Conservation (phyloP, 2,888 invertebrate genomes). For the Dryobota labecula region DNA sequence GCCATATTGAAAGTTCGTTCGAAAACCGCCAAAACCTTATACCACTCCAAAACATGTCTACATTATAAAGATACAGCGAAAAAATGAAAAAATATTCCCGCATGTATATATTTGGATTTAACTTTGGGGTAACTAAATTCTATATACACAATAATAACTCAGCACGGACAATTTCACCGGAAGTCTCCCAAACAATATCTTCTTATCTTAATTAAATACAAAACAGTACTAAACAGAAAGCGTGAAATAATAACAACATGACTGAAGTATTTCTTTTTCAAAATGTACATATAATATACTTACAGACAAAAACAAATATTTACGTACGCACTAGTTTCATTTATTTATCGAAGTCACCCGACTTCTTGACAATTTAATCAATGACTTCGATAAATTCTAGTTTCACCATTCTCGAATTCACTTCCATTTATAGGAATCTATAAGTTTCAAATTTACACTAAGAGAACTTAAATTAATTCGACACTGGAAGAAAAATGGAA, state of each 20-base stretch:
- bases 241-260: slow-evolving; percentile 78
- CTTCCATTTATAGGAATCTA: slow-evolving; percentile 72
- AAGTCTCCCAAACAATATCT: slow-evolving; percentile 59
- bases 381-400: slow-evolving; percentile 60
- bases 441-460: slow-evolving; percentile 73
- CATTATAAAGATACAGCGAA: slow-evolving; percentile 75
- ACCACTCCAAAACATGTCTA: slow-evolving; percentile 75
- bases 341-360: slow-evolving; percentile 59
- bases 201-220: slow-evolving; percentile 69
- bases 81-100: slow-evolving; percentile 76
- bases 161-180: slow-evolving; percentile 63
- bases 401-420: slow-evolving; percentile 74
- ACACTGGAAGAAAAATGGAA: slow-evolving; percentile 78
- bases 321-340: slow-evolving; percentile 63
- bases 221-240: slow-evolving; percentile 82
- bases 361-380: slow-evolving; percentile 38
- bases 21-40: slow-evolving; percentile 74
- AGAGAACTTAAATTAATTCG: slow-evolving; percentile 79
- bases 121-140: slow-evolving; percentile 87
- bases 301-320: slow-evolving; percentile 84
- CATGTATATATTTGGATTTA: slow-evolving; percentile 87
- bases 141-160: slow-evolving; percentile 86
- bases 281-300: slow-evolving; percentile 89
- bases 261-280: slow-evolving; percentile 81
- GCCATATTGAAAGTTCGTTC: slow-evolving; percentile 68